Conservation (phyloP, 2,797 vertebrate genomes). For the Tenualosa thibaudeaui region DNA sequence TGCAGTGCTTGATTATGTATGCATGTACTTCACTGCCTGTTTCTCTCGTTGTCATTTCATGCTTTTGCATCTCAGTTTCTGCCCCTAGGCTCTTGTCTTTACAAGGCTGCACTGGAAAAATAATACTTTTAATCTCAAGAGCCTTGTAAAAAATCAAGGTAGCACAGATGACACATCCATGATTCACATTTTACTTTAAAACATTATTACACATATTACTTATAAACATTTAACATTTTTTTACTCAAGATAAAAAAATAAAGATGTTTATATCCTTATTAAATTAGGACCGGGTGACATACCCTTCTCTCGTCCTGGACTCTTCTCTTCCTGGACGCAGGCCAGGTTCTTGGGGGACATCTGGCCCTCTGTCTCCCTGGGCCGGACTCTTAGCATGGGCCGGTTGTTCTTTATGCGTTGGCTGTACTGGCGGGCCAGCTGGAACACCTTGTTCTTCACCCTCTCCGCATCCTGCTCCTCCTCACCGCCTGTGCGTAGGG, state of each 20-base stretch:
- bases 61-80: not conserved
- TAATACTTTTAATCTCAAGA: not conserved
- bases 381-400: constrained; percentile 60
- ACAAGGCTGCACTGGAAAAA: not conserved
- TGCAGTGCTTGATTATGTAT: not conserved
- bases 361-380: constrained; percentile 54
- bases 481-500: constrained; percentile 62
- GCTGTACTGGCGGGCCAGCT: constrained; percentile 93
- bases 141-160: not conserved
- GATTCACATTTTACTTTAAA: not conserved
- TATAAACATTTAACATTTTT: not conserved
- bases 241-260: not conserved
- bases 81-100: not conserved
- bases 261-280: not conserved
- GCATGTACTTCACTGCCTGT: not conserved
- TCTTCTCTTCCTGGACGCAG: constrained; percentile 69
- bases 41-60: not conserved
- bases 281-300: constrained; percentile 44
- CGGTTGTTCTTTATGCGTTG: constrained; percentile 89
- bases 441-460: constrained; percentile 89
- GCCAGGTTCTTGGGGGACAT: constrained; percentile 59
- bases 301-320: constrained; percentile 64
- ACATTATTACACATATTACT: not conserved
- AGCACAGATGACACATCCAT: not conserved
- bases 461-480: constrained; percentile 81